Evolutionary conservation across 2,797 vertebrate species (phyloP), one percentile per base, ranked within the genome.

Genomic region (Chelidonichthys spinosus): DNA sequence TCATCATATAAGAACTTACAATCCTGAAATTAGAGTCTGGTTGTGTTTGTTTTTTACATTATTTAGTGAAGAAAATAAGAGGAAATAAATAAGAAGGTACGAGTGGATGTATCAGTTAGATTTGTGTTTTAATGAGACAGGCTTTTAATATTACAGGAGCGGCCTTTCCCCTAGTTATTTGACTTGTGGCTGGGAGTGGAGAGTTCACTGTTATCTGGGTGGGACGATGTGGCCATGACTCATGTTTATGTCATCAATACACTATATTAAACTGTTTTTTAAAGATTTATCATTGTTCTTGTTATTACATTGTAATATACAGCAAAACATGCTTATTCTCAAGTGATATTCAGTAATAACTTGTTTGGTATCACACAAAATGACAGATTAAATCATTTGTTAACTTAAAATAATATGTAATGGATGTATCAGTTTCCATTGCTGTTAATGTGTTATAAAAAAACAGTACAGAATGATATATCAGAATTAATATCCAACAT

Each of bases 141-240:
- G 13, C 32, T 66, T 77, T 73, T 3, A 62, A 44, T 52, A 50
- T 69, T 32, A 64, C 14, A 63, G 0, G 44, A 2, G 35, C 14
- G 35, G 37, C 58, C 11, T 17, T 54, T 63, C 58, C 7, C 25
- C 13, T 75, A 17, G 18, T 37, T 67, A 6, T 64, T 50, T 64
- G 6, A 62, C 25, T 46, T 47, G 35, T 49, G 6, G 4, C 8
- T 43, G 49, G 62, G 46, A 73, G 69, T 73, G 74, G 44, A 63
- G n/a, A 43, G 44, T 44, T 70, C 36, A 58, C 63, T 44, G 13
- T 63, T 33, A 69, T 7, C 58, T 55, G 55, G 25, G 59, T 76
- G 61, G 32, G 52, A 44, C 1, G 0, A 40, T 63, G 14, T 11
- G 32, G 14, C 9, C 39, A 33, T 63, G 54, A 69, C 36, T 75